Evolutionary conservation across 2,113 vertebrate genomes (phyloP).

Genomic region (Diadophis punctatus): DNA sequence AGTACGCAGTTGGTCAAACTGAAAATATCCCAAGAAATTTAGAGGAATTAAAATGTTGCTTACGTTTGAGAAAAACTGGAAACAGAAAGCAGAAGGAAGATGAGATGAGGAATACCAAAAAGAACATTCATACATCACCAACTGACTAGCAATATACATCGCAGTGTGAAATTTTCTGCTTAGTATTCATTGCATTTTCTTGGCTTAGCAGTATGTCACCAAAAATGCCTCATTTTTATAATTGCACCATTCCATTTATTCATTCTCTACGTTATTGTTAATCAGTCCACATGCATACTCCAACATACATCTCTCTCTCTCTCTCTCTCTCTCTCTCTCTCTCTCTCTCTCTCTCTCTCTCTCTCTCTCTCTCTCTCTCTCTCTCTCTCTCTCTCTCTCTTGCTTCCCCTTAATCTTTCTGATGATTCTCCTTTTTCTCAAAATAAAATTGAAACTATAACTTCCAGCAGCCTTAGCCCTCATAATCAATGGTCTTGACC

Average conservation of each 20-base stretch:
- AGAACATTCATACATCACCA: neutral
- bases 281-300: neutral
- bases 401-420: neutral
- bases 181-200: neutral
- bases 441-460: neutral
- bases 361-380: no score
- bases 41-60: neutral
- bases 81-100: constrained; percentile 6
- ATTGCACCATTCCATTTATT: neutral
- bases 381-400: rapidly evolving
- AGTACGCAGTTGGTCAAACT: neutral
- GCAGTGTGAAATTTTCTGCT: neutral
- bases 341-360: no score
- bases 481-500: neutral
- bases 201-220: no score
- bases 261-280: neutral
- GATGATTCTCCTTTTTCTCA: neutral
- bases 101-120: neutral
- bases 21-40: neutral
- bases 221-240: neutral
- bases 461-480: neutral
- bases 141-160: neutral
- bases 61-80: neutral
- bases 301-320: neutral
- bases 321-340: neutral